phyloP scores from a whole-genome alignment of 2,797 vertebrate genomes.

The Delichon dasypus region DNA sequence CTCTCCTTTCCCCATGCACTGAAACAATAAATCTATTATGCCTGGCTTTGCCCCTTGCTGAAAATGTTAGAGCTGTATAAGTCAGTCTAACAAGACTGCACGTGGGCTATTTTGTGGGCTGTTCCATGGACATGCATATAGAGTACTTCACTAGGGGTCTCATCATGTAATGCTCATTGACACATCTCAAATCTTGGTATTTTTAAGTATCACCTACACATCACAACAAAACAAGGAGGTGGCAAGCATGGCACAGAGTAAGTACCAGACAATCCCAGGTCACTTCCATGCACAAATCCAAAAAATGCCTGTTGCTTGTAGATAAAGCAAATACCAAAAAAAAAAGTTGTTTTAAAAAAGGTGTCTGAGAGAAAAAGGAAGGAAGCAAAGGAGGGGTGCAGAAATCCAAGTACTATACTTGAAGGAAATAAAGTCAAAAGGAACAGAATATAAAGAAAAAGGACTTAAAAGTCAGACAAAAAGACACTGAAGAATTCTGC shows the following conservation, averaged over 20 bases:
- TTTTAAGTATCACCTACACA: not conserved
- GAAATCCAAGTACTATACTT: not conserved
- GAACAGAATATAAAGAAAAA: not conserved
- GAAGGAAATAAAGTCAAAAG: not conserved
- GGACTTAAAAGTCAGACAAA: not conserved
- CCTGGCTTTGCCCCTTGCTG: not conserved
- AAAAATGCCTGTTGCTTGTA: not conserved
- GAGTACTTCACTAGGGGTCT: not conserved
- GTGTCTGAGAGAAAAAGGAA: not conserved
- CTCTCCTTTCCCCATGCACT: not conserved
- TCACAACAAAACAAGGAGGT: not conserved
- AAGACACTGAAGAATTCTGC: not conserved
- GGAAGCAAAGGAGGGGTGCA: not conserved
- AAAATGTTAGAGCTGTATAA: not conserved
- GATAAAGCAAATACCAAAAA: not conserved
- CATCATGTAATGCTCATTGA: not conserved
- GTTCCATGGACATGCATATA: not conserved
- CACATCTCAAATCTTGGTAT: rapidly evolving
- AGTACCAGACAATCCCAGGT: not conserved
- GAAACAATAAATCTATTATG: not conserved
- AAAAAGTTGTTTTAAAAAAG: not conserved
- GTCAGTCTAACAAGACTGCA: not conserved
- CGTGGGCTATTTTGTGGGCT: not conserved
- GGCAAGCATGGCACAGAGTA: not conserved
- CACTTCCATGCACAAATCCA: not conserved